phyloP scores from a whole-genome alignment of 2,888 invertebrate species.

The Drosophila engyochracea region DNA sequence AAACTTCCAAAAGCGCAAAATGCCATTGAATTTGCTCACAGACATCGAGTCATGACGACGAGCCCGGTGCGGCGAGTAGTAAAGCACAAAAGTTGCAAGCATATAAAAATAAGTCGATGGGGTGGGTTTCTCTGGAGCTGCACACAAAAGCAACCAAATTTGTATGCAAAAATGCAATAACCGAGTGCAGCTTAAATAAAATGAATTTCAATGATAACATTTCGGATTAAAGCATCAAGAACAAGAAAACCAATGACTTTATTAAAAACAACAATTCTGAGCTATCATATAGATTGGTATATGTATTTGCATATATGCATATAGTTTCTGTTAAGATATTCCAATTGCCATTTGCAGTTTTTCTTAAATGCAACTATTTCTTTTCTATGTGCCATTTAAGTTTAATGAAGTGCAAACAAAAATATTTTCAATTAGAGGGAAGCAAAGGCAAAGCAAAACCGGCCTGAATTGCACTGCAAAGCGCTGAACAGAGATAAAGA shows the following conservation, averaged over 20 bases:
- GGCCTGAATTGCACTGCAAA: conserved; percentile 4
- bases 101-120: conserved; percentile 75
- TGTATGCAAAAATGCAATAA: conserved; percentile 79
- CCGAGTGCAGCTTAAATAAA: conserved; percentile 77
- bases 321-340: conserved; percentile 29
- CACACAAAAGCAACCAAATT: conserved; percentile 61
- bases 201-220: conserved; percentile 81
- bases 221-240: conserved; percentile 65
- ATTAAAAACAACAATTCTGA: conserved; percentile 33
- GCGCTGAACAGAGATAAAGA: not conserved
- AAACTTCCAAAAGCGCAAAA: conserved; percentile 78
- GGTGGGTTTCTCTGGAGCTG: conserved; percentile 26
- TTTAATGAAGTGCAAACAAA: conserved; percentile 81
- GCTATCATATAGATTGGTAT: conserved; percentile 39
- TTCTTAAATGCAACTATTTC: conserved; percentile 28
- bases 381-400: conserved; percentile 51
- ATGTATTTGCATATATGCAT: not conserved
- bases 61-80: not conserved
- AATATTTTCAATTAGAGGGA: conserved; percentile 76
- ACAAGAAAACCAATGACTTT: conserved; percentile 4
- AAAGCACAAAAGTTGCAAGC: conserved; percentile 67
- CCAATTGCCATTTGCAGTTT: conserved; percentile 20
- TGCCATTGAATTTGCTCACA: conserved; percentile 71
- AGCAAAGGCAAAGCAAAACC: conserved; percentile 36
- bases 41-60: conserved; percentile 4